Percentiles rank a stretch among this genome's conserved stretches.
phyloP scores from a whole-genome alignment of 2,888 invertebrate genomes.

The Ypsolopha scabrella region DNA sequence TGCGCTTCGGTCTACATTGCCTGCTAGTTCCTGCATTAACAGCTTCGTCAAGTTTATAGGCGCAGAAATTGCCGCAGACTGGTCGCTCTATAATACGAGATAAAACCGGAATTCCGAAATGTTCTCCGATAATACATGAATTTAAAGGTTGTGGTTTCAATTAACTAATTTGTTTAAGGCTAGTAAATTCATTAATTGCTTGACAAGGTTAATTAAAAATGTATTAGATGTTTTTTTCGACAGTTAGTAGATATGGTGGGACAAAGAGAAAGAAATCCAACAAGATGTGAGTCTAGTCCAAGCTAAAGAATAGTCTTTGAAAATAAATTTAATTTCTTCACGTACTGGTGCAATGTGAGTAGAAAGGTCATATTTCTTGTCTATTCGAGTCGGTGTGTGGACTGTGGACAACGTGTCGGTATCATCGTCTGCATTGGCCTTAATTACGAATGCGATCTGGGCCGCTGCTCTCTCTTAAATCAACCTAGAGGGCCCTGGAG shows the following conservation, averaged over 20 bases:
- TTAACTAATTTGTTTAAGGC: no score
- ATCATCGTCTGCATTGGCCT: conserved; percentile 50
- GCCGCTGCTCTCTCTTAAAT: conserved; percentile 66
- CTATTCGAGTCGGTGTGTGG: not conserved
- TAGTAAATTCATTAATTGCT: no score
- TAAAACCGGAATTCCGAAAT: no score
- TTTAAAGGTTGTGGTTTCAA: no score
- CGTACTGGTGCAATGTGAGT: not conserved
- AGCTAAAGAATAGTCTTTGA: not conserved
- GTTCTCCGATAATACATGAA: no score
- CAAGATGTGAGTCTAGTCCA: not conserved
- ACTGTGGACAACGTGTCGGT: conserved; percentile 6
- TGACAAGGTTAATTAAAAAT: not conserved
- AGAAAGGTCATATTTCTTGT: not conserved
- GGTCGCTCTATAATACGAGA: no score
- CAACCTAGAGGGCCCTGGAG: conserved; percentile 63
- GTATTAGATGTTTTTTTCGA: not conserved
- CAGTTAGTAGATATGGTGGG: not conserved
- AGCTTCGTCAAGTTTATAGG: no score
- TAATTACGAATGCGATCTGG: conserved; percentile 54
- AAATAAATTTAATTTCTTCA: not conserved
- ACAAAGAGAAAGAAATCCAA: not conserved
- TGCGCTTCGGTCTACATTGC: not conserved
- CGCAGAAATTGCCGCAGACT: no score
- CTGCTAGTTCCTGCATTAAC: not conserved